Evolutionary conservation across 2,113 vertebrate species (phyloP).

Genomic region (Colinus virginianus): DNA sequence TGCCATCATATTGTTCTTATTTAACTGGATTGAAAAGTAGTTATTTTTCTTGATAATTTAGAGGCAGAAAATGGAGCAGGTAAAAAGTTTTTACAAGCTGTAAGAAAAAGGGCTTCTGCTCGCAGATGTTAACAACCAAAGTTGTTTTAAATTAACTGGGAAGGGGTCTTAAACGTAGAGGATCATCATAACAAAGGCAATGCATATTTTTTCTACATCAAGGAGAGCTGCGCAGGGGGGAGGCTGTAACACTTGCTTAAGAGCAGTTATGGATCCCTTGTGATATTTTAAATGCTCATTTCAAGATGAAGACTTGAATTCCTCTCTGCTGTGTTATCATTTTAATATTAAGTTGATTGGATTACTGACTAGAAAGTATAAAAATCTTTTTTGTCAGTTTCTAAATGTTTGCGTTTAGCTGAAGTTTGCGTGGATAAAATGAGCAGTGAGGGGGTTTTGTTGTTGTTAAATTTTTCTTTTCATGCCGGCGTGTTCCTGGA

Average conservation of each 20-base stretch:
- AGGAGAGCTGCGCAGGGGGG: neutral
- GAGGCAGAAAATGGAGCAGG: neutral
- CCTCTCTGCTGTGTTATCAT: neutral
- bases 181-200: conserved; percentile 9
- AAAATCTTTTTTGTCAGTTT: neutral
- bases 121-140: neutral
- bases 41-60: neutral
- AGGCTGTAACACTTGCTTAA: neutral
- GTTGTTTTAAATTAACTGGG: neutral
- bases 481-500: conserved; percentile 11
- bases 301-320: neutral
- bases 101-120: neutral
- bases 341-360: conserved; percentile 6
- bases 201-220: neutral
- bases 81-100: neutral
- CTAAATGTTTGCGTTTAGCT: conserved; percentile 27
- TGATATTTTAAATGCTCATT: conserved; percentile 29
- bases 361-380: neutral
- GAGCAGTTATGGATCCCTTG: neutral
- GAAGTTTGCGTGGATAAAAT: conserved; percentile 19
- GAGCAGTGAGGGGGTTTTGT: neutral
- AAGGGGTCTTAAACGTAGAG: neutral
- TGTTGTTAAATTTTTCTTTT: neutral
- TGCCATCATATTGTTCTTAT: neutral
- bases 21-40: neutral